Evolutionary conservation across 2,113 vertebrate genomes (phyloP), one percentile per base, ranked within the genome.

Genomic region (Forbesichthys papilliferus): DNA sequence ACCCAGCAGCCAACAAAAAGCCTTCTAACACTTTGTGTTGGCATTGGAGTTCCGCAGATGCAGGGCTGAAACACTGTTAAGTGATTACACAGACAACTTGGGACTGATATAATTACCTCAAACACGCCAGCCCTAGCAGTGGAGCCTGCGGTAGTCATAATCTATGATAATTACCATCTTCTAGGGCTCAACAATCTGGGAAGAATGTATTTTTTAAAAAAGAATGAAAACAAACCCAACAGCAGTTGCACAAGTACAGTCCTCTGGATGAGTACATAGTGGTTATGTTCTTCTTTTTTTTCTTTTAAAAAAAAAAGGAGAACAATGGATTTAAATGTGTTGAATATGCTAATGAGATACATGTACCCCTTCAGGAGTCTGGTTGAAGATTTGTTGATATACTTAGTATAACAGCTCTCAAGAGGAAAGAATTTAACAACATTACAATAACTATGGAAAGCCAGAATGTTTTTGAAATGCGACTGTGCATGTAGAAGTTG

Each of bases 81-180:
- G 82, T 84, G 88, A 91, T 88, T 88, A 88, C 59, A 82, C 85
- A 84, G 86, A 87, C 81, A 81, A 84, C 87, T 80, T 82, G 87
- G 89, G 88, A 92, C 84, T 84, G 80, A 82, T 85, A 88, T 91
- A 90, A 92, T 92, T 90, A 91, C 90, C 83, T 91, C 82, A 86
- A 89, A 91, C 80, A 88, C 70, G 77, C 83, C 82, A 75, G 70
- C 83, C 81, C 79, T 78, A 76, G 84, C 61, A 67, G 75, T 76
- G 79, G 42, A 76, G 84, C 83, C 74, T 64, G 81, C 75, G 86
- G 81, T 88, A 79, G 86, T 85, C 87, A 89, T 92, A 92, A 91
- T 92, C 87, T 89, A 88, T 87, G 88, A 86, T 89, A 90, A 90
- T 91, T 91, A 82, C 80, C 70, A 64, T 73, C 87, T 90, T 89